Evolutionary conservation across 2,797 vertebrate species (phyloP).

Genomic region (Eulemur albifrons): DNA sequence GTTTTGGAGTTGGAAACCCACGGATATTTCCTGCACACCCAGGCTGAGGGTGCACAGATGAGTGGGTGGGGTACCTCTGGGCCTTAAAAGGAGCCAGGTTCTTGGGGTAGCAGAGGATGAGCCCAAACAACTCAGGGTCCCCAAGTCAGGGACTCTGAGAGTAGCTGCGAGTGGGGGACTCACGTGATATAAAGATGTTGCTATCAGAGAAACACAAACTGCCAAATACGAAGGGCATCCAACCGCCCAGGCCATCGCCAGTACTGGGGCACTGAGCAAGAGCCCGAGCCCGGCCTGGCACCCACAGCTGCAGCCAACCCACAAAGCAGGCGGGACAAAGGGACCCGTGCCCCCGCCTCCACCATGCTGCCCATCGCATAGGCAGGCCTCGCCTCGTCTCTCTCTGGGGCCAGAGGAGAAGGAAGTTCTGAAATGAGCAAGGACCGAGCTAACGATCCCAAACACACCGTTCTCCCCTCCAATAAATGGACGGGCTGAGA

Average conservation of each 20-base stretch:
- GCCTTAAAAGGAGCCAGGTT: background rate
- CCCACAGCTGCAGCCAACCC: background rate
- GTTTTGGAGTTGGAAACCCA: background rate
- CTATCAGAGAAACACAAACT: background rate
- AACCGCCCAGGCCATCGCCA: background rate
- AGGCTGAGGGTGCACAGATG: no score
- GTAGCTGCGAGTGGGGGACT: background rate
- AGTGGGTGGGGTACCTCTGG: no score
- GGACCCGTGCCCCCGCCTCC: rapidly evolving
- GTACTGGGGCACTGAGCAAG: background rate
- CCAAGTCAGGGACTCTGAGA: background rate
- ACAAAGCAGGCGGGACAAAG: background rate
- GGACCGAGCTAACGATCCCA: background rate
- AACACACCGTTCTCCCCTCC: background rate
- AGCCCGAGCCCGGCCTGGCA: background rate
- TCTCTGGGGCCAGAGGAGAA: background rate
- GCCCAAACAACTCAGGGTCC: background rate
- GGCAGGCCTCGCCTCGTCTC: background rate
- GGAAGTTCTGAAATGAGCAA: background rate
- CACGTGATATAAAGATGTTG: background rate
- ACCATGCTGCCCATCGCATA: no score
- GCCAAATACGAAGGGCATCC: background rate
- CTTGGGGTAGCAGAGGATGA: background rate
- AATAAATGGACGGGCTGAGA: background rate
- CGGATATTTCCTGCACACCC: background rate